Evolutionary conservation across 2,888 invertebrate species (phyloP), one percentile per base, ranked within the genome.

Genomic region (Norana najaformis): DNA sequence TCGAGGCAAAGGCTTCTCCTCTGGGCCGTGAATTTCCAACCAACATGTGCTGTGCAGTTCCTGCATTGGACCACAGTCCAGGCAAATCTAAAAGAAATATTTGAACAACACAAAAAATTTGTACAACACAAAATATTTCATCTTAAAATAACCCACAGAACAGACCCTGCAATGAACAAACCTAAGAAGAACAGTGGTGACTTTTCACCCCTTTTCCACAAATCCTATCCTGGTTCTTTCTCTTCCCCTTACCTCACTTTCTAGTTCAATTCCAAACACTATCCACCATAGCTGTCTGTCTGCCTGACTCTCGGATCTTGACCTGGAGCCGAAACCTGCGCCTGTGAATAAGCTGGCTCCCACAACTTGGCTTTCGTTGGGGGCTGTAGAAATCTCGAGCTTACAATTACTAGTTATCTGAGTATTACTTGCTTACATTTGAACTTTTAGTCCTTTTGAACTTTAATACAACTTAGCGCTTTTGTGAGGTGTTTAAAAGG

Each of bases 1-100:
- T 95, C 95, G 1, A 97, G 97, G 90, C 96, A 95, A 89, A 97
- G 94, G 92, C 96, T 95, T 83, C 95, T 95, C 88, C 95, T 94
- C 88, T 95, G 94, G 0, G 97, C 96, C 30, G 96, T 96, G 94
- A 97, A 97, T 93, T 96, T 96, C 97, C 97, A 97, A 5, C 97
- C 97, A 92, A 97, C 95, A 94, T 97, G 97, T 88, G 95, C 95
- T 85, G 95, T 94, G 94, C 97, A 97, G 38, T 95, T 94, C 90
- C 95, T 95, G 93, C 97, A 97, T 91, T 96, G 95, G 82, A 96
- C 96, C 90, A 97, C 97, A 41, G 96, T 97, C 97, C 97, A 97
- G 13, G 96, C 96, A 94, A 97, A 97, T 41, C 97, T 97, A 93
- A 85, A 85, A 37, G 16, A 0, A 83, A 0, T 1, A 36, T 85